Conservation (phyloP, 2,888 invertebrate genomes). For the Polia nebulosa region DNA sequence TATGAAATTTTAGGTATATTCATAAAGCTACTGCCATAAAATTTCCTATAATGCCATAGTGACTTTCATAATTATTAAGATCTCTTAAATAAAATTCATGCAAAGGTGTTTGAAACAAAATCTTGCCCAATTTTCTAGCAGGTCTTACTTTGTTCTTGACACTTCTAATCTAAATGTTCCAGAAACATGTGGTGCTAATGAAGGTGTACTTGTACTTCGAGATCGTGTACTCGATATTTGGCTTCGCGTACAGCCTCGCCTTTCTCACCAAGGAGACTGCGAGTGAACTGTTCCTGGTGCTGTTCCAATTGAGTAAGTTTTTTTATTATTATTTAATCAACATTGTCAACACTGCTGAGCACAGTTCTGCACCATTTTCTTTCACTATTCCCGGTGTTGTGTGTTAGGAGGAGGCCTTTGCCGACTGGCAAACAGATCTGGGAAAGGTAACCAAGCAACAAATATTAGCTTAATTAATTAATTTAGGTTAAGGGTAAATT, state of each 20-base stretch:
- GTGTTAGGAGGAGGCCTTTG: too few relatives aligned
- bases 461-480: too few relatives aligned
- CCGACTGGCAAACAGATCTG: too few relatives aligned
- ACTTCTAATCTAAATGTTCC: conserved; percentile 59
- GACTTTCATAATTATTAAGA: too few relatives aligned
- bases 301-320: conserved; percentile 86
- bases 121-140: not conserved
- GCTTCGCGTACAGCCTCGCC: conserved; percentile 84
- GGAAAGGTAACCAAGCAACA: too few relatives aligned
- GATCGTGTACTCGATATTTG: conserved; percentile 84
- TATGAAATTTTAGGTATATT: too few relatives aligned
- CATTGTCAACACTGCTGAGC: not conserved
- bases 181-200: conserved; percentile 88
- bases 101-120: not conserved
- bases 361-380: not conserved
- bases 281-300: conserved; percentile 84
- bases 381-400: not conserved
- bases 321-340: not conserved
- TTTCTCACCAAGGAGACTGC: conserved; percentile 84
- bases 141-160: too few relatives aligned
- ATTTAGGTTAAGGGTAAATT: too few relatives aligned
- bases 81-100: too few relatives aligned
- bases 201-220: conserved; percentile 86
- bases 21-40: too few relatives aligned
- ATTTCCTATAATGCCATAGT: too few relatives aligned